These are phyloP conservation scores for Lepidochrysops patricia DNA, from an alignment of 2,888 invertebrate genomes.

Conservation along the genomic window DNA sequence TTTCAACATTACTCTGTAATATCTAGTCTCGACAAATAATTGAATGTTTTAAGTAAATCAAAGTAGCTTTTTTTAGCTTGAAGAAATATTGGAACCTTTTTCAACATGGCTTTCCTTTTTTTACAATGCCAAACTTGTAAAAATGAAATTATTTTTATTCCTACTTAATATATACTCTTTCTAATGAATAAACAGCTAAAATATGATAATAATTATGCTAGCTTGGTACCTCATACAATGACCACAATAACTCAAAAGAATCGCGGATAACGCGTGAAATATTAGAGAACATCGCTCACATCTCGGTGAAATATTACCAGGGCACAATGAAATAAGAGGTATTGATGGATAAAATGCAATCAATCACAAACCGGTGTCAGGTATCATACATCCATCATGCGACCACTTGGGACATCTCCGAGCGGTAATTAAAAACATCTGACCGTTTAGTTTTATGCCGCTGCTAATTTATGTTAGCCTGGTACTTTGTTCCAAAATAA, in stretches of 20 bases:
- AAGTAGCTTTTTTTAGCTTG: background rate
- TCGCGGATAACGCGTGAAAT: slow-evolving; percentile 27
- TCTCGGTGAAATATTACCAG: slow-evolving; percentile 40
- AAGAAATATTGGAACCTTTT: too few species aligned
- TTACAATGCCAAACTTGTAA: background rate
- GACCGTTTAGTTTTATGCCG: slow-evolving; percentile 18
- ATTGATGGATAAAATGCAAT: slow-evolving; percentile 39
- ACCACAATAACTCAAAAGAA: slow-evolving; percentile 2
- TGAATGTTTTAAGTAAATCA: background rate
- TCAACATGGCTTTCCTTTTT: too few species aligned
- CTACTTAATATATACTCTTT: background rate
- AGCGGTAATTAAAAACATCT: slow-evolving; percentile 39
- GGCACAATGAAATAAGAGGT: slow-evolving; percentile 50
- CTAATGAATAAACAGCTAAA: background rate
- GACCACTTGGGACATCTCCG: slow-evolving; percentile 22
- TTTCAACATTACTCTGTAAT: background rate
- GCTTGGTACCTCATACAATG: background rate
- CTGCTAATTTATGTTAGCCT: slow-evolving; percentile 4
- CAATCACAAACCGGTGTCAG: slow-evolving; percentile 34
- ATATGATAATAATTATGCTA: background rate
- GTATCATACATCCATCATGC: slow-evolving; percentile 36
- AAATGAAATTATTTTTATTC: background rate
- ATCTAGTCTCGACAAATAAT: background rate
- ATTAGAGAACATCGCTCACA: slow-evolving; percentile 41
- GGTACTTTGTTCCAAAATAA: background rate